Conservation (phyloP, 2,888 invertebrate species). For the Ennomos quercinarius region DNA sequence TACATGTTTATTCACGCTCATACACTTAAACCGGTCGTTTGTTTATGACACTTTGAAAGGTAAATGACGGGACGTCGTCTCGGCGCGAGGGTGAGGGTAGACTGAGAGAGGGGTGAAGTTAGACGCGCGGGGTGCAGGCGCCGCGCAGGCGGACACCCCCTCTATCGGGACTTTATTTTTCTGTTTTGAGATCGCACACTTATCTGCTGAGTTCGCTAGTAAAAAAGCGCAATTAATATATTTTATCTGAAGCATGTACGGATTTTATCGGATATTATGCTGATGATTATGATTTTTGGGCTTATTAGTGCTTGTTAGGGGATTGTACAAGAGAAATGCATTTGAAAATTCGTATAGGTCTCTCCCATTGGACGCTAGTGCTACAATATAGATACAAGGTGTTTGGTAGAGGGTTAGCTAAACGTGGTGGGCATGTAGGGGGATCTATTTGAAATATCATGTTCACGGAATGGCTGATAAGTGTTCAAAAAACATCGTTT, state of each 20-base stretch:
- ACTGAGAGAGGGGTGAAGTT: conserved; percentile 55
- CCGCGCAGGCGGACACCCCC: conserved; percentile 62
- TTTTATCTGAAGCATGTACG: conserved; percentile 22
- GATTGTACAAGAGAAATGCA: too few relatives aligned
- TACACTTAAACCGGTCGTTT: conserved; percentile 24
- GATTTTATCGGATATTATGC: conserved; percentile 10
- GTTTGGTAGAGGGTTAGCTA: too few relatives aligned
- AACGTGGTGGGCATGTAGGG: too few relatives aligned
- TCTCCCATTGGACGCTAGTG: too few relatives aligned
- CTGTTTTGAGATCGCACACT: conserved; percentile 63
- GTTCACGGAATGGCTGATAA: too few relatives aligned
- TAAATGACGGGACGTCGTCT: conserved; percentile 47
- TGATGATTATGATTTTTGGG: not conserved
- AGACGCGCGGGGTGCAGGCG: conserved; percentile 46
- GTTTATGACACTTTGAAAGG: conserved; percentile 25
- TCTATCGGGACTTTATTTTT: conserved; percentile 62
- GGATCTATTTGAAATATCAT: too few relatives aligned
- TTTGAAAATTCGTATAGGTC: too few relatives aligned
- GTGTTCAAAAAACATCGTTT: too few relatives aligned
- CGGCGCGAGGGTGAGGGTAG: conserved; percentile 49
- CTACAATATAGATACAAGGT: too few relatives aligned
- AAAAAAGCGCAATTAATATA: conserved; percentile 55
- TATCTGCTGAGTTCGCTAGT: conserved; percentile 53
- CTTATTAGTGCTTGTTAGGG: not conserved
- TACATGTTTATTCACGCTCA: conserved; percentile 22